Percentiles rank a stretch among this genome's conserved stretches.
Evolutionary conservation across 2,888 invertebrate genomes (phyloP).

Genomic region (Ceraclea dissimilis): DNA sequence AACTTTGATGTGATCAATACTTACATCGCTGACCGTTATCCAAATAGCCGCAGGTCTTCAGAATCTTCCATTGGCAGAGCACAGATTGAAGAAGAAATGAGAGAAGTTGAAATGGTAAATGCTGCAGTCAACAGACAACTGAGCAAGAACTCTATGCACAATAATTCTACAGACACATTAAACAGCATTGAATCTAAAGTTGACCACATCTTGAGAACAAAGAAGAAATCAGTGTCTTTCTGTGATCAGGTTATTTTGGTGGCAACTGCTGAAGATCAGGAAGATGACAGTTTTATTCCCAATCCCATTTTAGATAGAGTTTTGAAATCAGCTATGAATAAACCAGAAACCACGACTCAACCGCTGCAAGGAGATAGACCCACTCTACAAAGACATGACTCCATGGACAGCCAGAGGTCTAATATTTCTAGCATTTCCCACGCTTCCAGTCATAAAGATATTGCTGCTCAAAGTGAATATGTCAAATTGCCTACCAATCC

Average conservation of each 20-base stretch:
- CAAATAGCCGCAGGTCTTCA: conserved; percentile 18
- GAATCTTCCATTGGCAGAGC: conserved; percentile 35
- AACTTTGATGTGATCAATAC: conserved; percentile 15
- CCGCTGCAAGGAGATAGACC: conserved; percentile 45
- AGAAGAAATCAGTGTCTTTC: conserved; percentile 92
- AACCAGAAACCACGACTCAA: conserved; percentile 54
- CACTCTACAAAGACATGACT: conserved; percentile 44
- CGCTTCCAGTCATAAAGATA: conserved; percentile 35
- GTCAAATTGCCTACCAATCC: conserved; percentile 33
- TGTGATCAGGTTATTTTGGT: conserved; percentile 91
- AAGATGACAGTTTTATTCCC: conserved; percentile 83
- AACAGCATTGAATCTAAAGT: conserved; percentile 28
- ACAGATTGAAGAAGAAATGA: conserved; percentile 49
- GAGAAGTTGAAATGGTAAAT: conserved; percentile 50
- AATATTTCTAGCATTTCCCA: conserved; percentile 46
- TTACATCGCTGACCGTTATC: conserved; percentile 16
- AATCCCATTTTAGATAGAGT: conserved; percentile 86
- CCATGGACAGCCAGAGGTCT: conserved; percentile 46
- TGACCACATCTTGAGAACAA: conserved; percentile 54
- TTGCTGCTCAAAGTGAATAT: conserved; percentile 37
- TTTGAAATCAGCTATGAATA: conserved; percentile 71
- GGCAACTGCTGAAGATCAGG: conserved; percentile 87
- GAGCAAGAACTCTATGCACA: conserved; percentile 36
- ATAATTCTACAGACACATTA: conserved; percentile 43
- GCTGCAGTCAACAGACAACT: conserved; percentile 38